phyloP scores from a whole-genome alignment of 2,113 vertebrate genomes.

The Entomyzon cyanotis region DNA sequence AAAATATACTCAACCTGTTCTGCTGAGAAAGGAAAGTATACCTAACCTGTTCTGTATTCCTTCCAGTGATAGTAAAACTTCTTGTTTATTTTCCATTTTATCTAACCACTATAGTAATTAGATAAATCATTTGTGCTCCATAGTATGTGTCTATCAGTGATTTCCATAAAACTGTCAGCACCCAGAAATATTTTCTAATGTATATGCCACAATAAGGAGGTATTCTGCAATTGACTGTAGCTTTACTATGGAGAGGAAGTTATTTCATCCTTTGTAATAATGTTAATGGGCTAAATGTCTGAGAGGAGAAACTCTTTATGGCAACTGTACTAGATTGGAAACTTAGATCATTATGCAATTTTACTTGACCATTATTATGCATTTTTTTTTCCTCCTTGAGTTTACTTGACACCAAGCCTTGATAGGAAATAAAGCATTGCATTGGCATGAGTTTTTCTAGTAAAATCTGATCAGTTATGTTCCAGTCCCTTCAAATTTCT shows the following conservation, averaged over 20 bases:
- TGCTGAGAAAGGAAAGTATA: neutral
- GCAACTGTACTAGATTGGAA: neutral
- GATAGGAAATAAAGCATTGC: neutral
- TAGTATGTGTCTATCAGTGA: neutral
- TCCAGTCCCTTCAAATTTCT: neutral
- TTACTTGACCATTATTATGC: neutral
- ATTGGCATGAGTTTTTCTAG: neutral
- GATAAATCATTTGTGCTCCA: neutral
- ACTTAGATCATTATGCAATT: neutral
- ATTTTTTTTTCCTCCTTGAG: neutral
- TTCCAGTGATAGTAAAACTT: neutral
- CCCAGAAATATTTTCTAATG: neutral
- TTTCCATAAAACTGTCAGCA: neutral
- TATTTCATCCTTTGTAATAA: neutral
- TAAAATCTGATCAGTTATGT: neutral
- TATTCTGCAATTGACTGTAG: neutral
- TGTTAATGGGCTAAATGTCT: neutral
- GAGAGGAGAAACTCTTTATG: neutral
- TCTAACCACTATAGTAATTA: neutral
- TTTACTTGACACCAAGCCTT: neutral
- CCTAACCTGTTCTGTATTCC: neutral
- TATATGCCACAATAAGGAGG: neutral
- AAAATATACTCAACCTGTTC: neutral
- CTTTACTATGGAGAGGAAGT: neutral
- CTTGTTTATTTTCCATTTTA: neutral